Evolutionary conservation across 1,140 invertebrate genomes (phyloP), one percentile per base, ranked within the genome.

Genomic region (Pseudomyrmex cubaensis): DNA sequence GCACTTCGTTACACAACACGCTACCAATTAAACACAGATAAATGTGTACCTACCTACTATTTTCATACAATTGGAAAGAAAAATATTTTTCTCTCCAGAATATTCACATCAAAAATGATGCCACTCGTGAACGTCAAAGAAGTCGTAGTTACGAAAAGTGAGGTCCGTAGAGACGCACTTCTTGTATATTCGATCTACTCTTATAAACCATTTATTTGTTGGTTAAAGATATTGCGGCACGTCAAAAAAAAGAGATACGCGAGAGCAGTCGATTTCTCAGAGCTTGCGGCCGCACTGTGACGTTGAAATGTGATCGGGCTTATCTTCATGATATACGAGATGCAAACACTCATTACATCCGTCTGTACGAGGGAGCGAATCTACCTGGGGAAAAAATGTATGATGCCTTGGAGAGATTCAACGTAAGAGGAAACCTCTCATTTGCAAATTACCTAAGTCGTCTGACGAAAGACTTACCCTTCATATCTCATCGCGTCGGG

Each of bases 301-400:
- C 86, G 66, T 87, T 87, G 86, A 87, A 87, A 87, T 87, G 86
- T 87, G 84, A 86, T 86, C 78, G 61, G 59, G 52, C 84, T 87
- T 87, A 87, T 86, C 84, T 86, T 67, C 54, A 74, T 70, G 64
- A 83, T 83, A 59, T 72, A 87, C 76, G 77, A 74, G 63, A 85
- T 82, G 64, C 84, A 86, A 85, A 86, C 84, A 82, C 84, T 86
- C 80, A 85, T 87, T 87, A 87, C 64, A 61, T 85, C 48, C 48
- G 20, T 15, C 64, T 15, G 15, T 78, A 25, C 8, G 15, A 46
- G 76, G 44, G 12, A 70, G 22, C 67, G 67, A 25, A 67, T 12
- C 48, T 22, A 48, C 44, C n/a, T 1, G 13, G 54, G 12, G 7
- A 57, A 57, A 50, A 59, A 80, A 80, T 70, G 50, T 72, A 61